A percentile compares a stretch with the other conserved stretches of the same genome.
Conservation (phyloP, 2,888 invertebrate species). For the Diaphora mendica region DNA sequence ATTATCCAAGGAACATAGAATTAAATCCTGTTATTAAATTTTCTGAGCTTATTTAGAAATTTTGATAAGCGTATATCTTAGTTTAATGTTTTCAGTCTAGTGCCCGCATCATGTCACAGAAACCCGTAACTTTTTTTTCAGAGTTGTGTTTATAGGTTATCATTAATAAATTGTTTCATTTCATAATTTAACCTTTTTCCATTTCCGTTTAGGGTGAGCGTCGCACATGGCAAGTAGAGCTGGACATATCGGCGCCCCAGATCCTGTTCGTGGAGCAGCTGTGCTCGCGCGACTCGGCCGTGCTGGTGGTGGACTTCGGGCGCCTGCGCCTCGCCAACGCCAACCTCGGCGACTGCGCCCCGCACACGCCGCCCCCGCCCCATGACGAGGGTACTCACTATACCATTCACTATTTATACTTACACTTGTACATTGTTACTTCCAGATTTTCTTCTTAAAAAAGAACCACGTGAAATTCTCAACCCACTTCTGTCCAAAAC, state of each 20-base stretch:
- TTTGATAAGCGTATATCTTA: too few relatives aligned
- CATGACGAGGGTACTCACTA: constrained; percentile 63
- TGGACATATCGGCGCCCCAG: constrained; percentile 97
- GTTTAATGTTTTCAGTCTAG: too few relatives aligned
- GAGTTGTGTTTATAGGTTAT: too few relatives aligned
- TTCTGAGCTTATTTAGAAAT: too few relatives aligned
- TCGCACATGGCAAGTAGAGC: constrained; percentile 94
- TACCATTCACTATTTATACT: background rate
- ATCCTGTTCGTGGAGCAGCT: constrained; percentile 95
- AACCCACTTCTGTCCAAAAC: background rate
- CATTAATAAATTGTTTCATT: too few relatives aligned
- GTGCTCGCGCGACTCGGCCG: constrained; percentile 90
- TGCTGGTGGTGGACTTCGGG: constrained; percentile 96
- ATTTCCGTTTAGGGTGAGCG: constrained; percentile 84
- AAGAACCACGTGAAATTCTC: background rate
- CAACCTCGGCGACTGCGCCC: constrained; percentile 32
- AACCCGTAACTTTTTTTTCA: too few relatives aligned
- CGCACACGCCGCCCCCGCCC: constrained; percentile 36
- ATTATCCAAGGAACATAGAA: too few relatives aligned
- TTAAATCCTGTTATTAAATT: too few relatives aligned
- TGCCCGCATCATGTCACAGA: too few relatives aligned
- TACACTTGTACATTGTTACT: background rate
- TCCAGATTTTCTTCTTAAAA: background rate
- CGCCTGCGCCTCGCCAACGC: constrained; percentile 88
- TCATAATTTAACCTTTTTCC: too few relatives aligned